Percentiles rank a stretch among this genome's conserved stretches.
Conservation (phyloP, 2,113 vertebrate genomes). For the Ctenomys sociabilis region DNA sequence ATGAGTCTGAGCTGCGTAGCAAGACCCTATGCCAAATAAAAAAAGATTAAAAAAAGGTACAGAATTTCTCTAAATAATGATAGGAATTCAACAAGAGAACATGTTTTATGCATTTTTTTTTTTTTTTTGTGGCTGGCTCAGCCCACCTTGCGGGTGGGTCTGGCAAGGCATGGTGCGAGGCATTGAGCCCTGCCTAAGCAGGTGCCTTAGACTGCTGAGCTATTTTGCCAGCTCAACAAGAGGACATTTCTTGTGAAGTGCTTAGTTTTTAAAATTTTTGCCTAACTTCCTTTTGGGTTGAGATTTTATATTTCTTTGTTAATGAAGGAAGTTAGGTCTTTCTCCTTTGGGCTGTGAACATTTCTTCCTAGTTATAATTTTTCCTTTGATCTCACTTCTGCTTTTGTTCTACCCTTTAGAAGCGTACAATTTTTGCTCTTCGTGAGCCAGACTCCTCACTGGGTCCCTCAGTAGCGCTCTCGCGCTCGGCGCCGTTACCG, state of each 20-base stretch:
- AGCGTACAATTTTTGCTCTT: slow-evolving; percentile 9
- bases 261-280: neutral
- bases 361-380: neutral
- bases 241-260: neutral
- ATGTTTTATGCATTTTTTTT: neutral
- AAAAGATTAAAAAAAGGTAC: too few species aligned
- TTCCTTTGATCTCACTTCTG: neutral
- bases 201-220: too few species aligned
- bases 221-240: too few species aligned
- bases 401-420: neutral
- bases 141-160: too few species aligned
- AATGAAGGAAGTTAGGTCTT: slow-evolving; percentile 7
- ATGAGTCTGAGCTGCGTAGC: too few species aligned
- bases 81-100: too few species aligned
- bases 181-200: too few species aligned
- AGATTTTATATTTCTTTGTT: neutral
- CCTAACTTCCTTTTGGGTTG: slow-evolving; percentile 22
- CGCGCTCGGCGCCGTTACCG: neutral
- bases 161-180: too few species aligned
- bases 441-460: neutral
- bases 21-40: too few species aligned
- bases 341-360: neutral
- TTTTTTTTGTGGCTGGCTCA: too few species aligned
- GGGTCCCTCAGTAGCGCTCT: neutral
- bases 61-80: too few species aligned